Base-by-base conservation (phyloP, 2,797 vertebrate genomes). In the Myotis planiceps region DNA sequence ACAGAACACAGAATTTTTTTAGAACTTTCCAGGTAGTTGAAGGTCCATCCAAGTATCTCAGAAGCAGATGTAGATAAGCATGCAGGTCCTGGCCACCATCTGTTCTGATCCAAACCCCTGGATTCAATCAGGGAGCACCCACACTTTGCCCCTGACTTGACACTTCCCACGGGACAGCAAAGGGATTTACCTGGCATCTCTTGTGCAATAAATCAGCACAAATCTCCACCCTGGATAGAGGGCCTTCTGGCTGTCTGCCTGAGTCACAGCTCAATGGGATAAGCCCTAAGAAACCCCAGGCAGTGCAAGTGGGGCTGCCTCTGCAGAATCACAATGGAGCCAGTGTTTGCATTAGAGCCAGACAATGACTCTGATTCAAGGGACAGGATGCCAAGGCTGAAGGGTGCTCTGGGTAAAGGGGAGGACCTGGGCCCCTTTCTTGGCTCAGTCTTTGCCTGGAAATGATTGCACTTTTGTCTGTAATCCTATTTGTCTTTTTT, bases 361-460 rank as follows among this genome's bases (percentile, higher is more conserved):
- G 97, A 97, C 97, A 97, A 97, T 95, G 92, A 96, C 96, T 97
- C 91, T 66, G 78, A 97, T 97, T 97, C 97, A 97, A 85, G 88
- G 69, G 79, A 88, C 37, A 37, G 90, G 92, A 94, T 95, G 95
- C 95, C 96, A 96, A 97, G 79, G 58, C 93, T 93, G 78, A 95
- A 97, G 88, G 93, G 90, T 71, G 74, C 95, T 95, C 92, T 97
- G 95, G 87, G 92, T 66, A 93, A 95, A 16, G 85, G 87, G 92
- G 65, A 94, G 96, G 74, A 83, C 95, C 74, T 63, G 60, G 94
- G 95, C 93, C 97, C 85, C 94, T 96, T 96, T 95, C 93, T 97
- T 97, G 95, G 97, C 97, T 96, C 90, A 47, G 47, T 82, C 76
- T 75, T 42, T 95, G 90, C 49, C 90, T 97, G 78, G 81, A 97